A percentile compares a stretch with the other conserved stretches of the same genome.
Conservation (phyloP, 2,113 vertebrate genomes). For the Callospermophilus lateralis region DNA sequence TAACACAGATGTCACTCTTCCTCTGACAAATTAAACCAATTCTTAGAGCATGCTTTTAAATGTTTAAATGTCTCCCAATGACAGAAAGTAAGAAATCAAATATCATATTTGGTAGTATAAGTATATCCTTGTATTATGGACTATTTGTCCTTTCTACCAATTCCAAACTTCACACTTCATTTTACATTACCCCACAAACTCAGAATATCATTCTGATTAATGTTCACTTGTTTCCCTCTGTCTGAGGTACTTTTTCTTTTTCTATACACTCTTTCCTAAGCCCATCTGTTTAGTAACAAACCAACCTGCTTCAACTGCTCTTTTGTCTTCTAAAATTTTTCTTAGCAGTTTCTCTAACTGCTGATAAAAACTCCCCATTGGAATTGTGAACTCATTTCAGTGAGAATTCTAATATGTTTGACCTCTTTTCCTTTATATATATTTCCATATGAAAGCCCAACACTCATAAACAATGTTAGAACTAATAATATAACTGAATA, state of each 20-base stretch:
- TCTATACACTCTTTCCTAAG: background rate
- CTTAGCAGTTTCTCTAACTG: background rate
- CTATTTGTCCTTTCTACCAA: constrained; percentile 39
- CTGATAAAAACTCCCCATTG: background rate
- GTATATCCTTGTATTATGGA: background rate
- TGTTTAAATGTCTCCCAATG: constrained; percentile 25
- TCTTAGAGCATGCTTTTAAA: background rate
- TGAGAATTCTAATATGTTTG: background rate
- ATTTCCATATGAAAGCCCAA: background rate
- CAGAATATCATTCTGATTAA: constrained; percentile 53
- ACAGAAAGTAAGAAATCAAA: constrained; percentile 56
- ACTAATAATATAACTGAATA: background rate
- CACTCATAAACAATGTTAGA: background rate
- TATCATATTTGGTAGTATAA: background rate
- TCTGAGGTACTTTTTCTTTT: background rate
- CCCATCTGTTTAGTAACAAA: constrained; percentile 58
- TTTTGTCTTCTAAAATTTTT: constrained; percentile 17
- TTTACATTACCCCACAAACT: constrained; percentile 19
- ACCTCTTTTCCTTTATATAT: background rate
- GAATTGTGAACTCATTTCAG: background rate
- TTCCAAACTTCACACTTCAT: constrained; percentile 53
- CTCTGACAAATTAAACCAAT: background rate
- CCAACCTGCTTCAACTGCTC: constrained; percentile 47
- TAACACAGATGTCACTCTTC: background rate
- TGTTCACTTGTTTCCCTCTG: background rate